Conservation (phyloP, 2,888 invertebrate species). For the Drosophila meridionalis region DNA sequence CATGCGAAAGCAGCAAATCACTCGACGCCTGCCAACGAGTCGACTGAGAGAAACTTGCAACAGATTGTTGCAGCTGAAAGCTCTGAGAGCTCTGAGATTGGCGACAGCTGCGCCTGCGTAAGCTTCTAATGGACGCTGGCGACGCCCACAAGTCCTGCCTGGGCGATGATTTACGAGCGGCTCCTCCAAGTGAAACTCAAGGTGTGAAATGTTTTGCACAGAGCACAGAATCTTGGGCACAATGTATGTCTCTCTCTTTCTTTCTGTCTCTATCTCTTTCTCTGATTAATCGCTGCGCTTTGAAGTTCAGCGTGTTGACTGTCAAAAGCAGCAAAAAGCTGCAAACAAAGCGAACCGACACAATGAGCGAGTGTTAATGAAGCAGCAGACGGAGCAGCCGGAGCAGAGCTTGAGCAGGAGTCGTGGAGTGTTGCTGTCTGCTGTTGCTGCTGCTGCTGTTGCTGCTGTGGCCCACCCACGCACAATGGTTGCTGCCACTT, state of each 20-base stretch:
- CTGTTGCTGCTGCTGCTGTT: background rate
- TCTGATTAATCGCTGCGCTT: slow-evolving; percentile 61
- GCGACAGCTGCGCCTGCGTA: slow-evolving; percentile 71
- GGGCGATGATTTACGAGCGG: slow-evolving; percentile 71
- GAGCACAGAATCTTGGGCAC: slow-evolving; percentile 40
- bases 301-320: slow-evolving; percentile 63
- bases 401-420: slow-evolving; percentile 5
- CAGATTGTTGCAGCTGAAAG: slow-evolving; percentile 11
- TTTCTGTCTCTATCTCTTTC: background rate
- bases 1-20: slow-evolving; percentile 63
- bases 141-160: slow-evolving; percentile 68
- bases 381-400: slow-evolving; percentile 29
- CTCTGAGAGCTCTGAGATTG: background rate
- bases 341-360: slow-evolving; percentile 45
- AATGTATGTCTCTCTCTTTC: background rate
- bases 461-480: slow-evolving; percentile 29
- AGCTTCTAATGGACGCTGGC: slow-evolving; percentile 76
- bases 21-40: slow-evolving; percentile 67
- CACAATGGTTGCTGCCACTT: slow-evolving; percentile 16
- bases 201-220: slow-evolving; percentile 55
- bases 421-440: slow-evolving; percentile 4
- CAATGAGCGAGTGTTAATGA: slow-evolving; percentile 60
- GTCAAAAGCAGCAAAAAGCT: slow-evolving; percentile 58
- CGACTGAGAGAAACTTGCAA: slow-evolving; percentile 41
- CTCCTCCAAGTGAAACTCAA: slow-evolving; percentile 55